Percentiles rank a stretch among this genome's conserved stretches.
These are phyloP conservation scores for Grallaria varia DNA, from an alignment of 2,113 vertebrate species.

Conservation along the genomic window DNA sequence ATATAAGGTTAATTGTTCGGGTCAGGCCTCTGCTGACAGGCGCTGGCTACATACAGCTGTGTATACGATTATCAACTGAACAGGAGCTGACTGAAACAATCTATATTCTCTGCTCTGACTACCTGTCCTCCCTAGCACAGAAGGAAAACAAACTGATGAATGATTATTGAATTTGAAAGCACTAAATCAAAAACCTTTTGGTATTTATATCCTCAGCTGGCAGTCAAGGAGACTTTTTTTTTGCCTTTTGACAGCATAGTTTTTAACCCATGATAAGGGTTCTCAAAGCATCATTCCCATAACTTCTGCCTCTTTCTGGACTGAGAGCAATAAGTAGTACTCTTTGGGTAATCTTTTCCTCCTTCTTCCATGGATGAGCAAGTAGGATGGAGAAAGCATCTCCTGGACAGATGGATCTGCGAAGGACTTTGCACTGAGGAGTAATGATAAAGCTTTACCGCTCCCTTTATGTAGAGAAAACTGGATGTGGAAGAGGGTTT, in stretches of 20 bases:
- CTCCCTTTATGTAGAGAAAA: background rate
- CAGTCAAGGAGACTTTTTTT: background rate
- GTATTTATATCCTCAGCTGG: conserved; percentile 6
- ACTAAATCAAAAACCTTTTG: background rate
- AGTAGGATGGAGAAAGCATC: background rate
- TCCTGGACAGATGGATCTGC: background rate
- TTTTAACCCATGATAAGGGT: background rate
- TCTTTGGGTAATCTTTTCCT: background rate
- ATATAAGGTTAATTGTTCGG: conserved; percentile 66
- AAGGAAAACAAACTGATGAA: conserved; percentile 15
- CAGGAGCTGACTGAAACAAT: conserved; percentile 42
- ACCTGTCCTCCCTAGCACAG: conserved; percentile 36
- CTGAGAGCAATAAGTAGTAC: background rate
- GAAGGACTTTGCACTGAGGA: background rate
- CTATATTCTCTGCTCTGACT: conserved; percentile 33
- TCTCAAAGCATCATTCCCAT: background rate
- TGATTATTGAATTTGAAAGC: conserved; percentile 3
- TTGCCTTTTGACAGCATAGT: background rate
- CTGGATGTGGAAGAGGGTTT: background rate
- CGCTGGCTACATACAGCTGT: conserved; percentile 51
- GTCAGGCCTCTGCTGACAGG: conserved; percentile 56
- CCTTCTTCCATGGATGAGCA: background rate
- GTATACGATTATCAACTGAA: conserved; percentile 41
- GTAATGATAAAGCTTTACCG: background rate
- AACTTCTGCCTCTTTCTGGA: conserved; percentile 11